phyloP scores from a whole-genome alignment of 1,140 invertebrate genomes.

The Wiebesia pumilae region DNA sequence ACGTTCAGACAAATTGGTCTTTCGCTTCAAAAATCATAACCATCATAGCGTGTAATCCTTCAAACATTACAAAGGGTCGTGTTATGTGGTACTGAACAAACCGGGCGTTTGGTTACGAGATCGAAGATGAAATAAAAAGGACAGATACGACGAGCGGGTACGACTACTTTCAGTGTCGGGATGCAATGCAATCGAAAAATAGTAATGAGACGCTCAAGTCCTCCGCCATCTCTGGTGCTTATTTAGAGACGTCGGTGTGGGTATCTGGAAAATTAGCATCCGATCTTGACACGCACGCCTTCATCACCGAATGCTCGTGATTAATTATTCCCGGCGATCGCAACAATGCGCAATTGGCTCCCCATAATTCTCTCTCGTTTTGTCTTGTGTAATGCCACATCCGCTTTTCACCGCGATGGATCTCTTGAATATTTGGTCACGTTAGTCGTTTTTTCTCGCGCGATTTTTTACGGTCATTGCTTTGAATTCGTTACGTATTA shows the following conservation, averaged over 20 bases:
- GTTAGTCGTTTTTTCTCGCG: background rate
- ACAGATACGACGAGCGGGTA: background rate
- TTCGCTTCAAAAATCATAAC: background rate
- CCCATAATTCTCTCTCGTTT: background rate
- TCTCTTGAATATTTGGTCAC: background rate
- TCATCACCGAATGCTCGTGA: background rate
- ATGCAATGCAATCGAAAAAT: background rate
- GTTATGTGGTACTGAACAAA: background rate
- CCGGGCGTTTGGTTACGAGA: background rate
- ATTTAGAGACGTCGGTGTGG: background rate
- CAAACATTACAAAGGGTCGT: background rate
- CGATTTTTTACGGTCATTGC: background rate
- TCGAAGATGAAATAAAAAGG: background rate
- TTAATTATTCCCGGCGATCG: background rate
- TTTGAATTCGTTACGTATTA: background rate
- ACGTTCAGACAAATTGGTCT: background rate
- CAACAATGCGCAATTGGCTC: background rate
- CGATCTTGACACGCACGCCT: slow-evolving; percentile 23
- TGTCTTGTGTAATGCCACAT: background rate
- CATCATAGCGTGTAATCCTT: background rate
- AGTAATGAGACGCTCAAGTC: background rate
- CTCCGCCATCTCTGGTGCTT: background rate
- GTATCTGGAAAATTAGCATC: slow-evolving; percentile 27
- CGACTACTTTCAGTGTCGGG: background rate
- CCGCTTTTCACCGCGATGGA: background rate